A percentile compares a stretch with the other conserved stretches of the same genome.
Evolutionary conservation across 2,888 invertebrate genomes (phyloP).

Genomic region (Pseudococcus longispinus): DNA sequence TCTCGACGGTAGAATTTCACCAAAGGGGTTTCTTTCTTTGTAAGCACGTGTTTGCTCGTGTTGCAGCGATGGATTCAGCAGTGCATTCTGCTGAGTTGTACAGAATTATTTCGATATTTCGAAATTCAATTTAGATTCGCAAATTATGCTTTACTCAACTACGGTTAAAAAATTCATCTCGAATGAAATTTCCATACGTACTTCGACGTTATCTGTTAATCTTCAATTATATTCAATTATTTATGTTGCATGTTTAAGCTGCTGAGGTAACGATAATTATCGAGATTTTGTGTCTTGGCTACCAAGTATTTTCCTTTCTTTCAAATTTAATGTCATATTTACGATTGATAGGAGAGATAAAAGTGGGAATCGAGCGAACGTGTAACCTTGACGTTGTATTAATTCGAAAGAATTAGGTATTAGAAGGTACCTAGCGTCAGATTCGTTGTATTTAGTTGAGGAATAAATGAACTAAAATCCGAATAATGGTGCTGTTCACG

Average conservation of each 20-base stretch:
- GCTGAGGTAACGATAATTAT: neutral
- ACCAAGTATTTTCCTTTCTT: neutral
- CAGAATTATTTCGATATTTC: neutral
- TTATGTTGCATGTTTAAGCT: neutral
- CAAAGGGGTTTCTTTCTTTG: neutral
- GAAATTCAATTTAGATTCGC: neutral
- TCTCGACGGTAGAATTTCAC: neutral
- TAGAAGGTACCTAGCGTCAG: neutral
- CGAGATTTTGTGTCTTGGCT: neutral
- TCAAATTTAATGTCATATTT: slow-evolving; percentile 6
- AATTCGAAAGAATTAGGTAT: neutral
- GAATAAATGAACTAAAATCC: neutral
- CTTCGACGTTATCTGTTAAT: neutral
- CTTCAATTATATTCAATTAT: neutral
- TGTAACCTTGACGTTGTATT: slow-evolving; percentile 12
- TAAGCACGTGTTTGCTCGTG: neutral
- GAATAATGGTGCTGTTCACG: neutral
- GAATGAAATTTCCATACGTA: neutral
- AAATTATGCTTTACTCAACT: neutral
- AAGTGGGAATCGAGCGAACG: slow-evolving; percentile 15
- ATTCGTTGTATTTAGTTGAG: neutral
- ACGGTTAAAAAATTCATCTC: neutral
- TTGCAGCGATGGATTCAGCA: neutral
- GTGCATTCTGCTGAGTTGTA: neutral
- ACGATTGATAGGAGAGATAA: neutral